A percentile compares a stretch with the other conserved stretches of the same genome.
Evolutionary conservation across 2,888 invertebrate species (phyloP).

Genomic region (Steromphala cineraria): DNA sequence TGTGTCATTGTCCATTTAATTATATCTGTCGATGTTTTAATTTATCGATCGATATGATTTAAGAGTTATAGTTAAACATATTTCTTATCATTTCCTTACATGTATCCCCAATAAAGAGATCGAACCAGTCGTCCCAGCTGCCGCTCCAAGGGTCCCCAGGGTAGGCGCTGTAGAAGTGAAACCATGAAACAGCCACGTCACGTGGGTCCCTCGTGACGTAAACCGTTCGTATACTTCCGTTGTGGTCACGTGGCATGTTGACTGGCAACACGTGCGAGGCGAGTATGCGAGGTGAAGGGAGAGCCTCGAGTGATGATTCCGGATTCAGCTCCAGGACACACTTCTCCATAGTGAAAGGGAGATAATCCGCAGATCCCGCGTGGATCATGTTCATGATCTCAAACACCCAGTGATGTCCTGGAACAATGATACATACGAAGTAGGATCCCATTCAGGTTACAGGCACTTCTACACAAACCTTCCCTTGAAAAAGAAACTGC

Average conservation of each 20-base stretch:
- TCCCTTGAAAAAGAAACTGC: no score
- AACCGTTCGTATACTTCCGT: neutral
- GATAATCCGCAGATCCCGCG: neutral
- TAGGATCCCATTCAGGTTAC: neutral
- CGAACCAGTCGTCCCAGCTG: neutral
- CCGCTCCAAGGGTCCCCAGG: neutral
- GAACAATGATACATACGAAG: neutral
- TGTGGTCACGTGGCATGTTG: neutral
- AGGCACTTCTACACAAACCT: neutral
- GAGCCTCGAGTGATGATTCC: neutral
- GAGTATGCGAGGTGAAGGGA: neutral
- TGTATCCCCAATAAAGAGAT: neutral
- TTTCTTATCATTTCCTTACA: neutral
- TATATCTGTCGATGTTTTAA: no score
- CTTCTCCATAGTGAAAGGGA: neutral
- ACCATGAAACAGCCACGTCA: neutral
- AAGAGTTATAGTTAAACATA: no score
- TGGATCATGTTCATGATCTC: neutral
- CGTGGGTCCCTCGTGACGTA: neutral
- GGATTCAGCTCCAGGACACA: neutral
- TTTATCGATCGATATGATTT: no score
- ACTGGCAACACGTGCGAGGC: neutral
- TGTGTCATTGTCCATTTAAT: no score
- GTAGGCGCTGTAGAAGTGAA: neutral
- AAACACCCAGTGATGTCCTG: neutral